Evolutionary conservation across 2,797 vertebrate species (phyloP).

Genomic region (Chloroceryle inda): DNA sequence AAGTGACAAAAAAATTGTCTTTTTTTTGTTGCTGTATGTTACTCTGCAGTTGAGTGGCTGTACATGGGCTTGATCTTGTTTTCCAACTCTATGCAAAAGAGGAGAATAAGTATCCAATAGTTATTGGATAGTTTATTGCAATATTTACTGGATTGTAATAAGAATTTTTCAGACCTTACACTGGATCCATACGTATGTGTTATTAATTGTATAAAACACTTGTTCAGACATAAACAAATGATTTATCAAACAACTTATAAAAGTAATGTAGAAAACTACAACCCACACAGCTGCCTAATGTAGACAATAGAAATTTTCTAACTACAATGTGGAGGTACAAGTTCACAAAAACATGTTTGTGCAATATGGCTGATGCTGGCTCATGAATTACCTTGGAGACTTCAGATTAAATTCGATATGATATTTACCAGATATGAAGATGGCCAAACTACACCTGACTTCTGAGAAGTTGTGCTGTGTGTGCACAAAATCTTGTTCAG

Average conservation of each 20-base stretch:
- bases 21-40: background rate
- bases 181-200: background rate
- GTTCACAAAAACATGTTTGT: background rate
- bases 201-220: background rate
- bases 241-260: background rate
- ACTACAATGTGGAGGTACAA: background rate
- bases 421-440: background rate
- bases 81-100: background rate
- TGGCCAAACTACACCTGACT: background rate
- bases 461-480: background rate
- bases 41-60: background rate
- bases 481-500: background rate
- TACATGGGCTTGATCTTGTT: background rate
- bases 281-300: background rate
- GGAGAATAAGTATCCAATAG: background rate
- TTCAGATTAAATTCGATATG: background rate
- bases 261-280: background rate
- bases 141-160: no score
- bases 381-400: background rate
- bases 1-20: background rate
- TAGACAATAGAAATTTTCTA: background rate
- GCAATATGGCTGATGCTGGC: no score
- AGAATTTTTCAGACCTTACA: background rate
- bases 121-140: no score
- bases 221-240: background rate